Conservation (phyloP, 2,113 vertebrate genomes). For the Aspiorhynchus laticeps region DNA sequence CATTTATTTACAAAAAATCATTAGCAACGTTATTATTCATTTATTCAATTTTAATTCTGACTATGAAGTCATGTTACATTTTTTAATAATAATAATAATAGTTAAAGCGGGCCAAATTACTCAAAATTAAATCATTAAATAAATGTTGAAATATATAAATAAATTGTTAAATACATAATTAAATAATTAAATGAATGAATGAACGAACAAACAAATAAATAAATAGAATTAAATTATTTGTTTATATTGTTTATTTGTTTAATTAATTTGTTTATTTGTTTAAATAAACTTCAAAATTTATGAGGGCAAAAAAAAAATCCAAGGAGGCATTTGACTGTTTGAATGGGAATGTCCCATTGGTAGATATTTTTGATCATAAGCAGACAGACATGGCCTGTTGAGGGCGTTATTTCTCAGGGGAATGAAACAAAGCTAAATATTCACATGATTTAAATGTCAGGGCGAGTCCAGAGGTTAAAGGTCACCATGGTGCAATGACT, state of each 20-base stretch:
- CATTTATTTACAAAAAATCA: background rate
- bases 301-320: background rate
- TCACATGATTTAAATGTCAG: slow-evolving; percentile 38
- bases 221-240: too few relatives aligned
- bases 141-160: too few relatives aligned
- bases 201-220: background rate
- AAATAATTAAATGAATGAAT: background rate
- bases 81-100: too few relatives aligned
- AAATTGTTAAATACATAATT: too few relatives aligned
- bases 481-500: slow-evolving; percentile 22
- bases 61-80: background rate
- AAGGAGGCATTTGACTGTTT: background rate
- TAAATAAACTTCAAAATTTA: too few relatives aligned
- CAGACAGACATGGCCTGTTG: background rate
- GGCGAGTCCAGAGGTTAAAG: slow-evolving; percentile 43
- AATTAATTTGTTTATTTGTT: too few relatives aligned
- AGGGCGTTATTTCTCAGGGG: slow-evolving; percentile 30
- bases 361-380: background rate
- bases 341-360: background rate
- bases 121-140: too few relatives aligned
- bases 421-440: slow-evolving; percentile 36
- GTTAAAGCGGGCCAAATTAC: too few relatives aligned
- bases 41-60: background rate
- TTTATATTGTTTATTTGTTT: background rate
- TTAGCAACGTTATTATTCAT: background rate